These are phyloP conservation scores for Bovichtus diacanthus DNA, from an alignment of 2,797 vertebrate genomes.

Conservation along the genomic window DNA sequence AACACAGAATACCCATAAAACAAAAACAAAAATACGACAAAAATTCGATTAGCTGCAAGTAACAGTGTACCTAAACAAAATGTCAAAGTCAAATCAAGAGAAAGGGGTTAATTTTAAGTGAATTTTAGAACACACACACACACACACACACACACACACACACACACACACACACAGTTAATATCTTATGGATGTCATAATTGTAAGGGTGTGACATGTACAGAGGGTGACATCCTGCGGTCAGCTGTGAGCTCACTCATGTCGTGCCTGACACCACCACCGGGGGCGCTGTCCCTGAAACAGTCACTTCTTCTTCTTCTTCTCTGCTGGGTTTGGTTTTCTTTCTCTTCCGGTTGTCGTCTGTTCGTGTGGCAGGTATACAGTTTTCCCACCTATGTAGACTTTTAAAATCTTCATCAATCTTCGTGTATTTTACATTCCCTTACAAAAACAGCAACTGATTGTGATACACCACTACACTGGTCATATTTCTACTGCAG, in stretches of 20 bases:
- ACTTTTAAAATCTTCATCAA: constrained; percentile 73
- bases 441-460: rapidly evolving
- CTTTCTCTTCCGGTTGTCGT: constrained; percentile 87
- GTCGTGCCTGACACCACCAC: not conserved
- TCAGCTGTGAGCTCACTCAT: not conserved
- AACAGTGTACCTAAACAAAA: too few species aligned
- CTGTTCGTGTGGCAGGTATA: constrained; percentile 72
- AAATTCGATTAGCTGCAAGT: too few species aligned
- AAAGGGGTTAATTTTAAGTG: too few species aligned
- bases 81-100: too few species aligned
- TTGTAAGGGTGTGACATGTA: not conserved
- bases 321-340: constrained; percentile 24
- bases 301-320: constrained; percentile 22
- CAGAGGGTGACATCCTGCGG: constrained; percentile 68
- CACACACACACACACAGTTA: not conserved
- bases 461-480: not conserved
- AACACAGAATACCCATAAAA: too few species aligned
- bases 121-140: constrained; percentile 2
- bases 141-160: not conserved
- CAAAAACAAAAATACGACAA: too few species aligned
- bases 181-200: not conserved
- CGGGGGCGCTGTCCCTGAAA: constrained; percentile 41
- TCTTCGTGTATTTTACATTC: constrained; percentile 42
- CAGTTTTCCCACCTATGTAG: not conserved
- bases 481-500: rapidly evolving